Evolutionary conservation across 2,888 invertebrate species (phyloP).

Genomic region (Coecobrya sp.): DNA sequence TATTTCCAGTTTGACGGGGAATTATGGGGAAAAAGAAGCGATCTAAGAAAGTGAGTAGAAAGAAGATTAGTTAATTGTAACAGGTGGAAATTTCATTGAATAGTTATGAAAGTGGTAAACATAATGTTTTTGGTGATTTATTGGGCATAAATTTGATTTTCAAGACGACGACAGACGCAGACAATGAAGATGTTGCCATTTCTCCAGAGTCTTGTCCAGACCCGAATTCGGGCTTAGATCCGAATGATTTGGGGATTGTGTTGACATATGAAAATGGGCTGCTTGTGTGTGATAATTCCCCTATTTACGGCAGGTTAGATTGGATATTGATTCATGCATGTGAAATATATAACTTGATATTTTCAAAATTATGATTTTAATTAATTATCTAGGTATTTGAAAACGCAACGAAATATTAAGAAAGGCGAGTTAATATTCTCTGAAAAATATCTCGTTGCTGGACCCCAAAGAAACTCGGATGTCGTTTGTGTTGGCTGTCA

Average conservation of each 20-base stretch:
- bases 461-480: slow-evolving; percentile 85
- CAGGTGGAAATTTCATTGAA: background rate
- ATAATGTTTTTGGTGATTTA: background rate
- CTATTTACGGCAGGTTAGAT: slow-evolving; percentile 82
- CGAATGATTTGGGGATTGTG: slow-evolving; percentile 45
- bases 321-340: too few species aligned
- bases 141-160: background rate
- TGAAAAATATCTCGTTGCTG: slow-evolving; percentile 87
- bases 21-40: background rate
- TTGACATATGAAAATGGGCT: slow-evolving; percentile 50
- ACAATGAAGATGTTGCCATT: background rate
- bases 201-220: background rate
- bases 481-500: slow-evolving; percentile 87
- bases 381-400: slow-evolving; percentile 78
- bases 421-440: slow-evolving; percentile 83
- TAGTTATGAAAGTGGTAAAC: too few species aligned
- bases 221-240: background rate
- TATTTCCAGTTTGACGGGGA: too few species aligned
- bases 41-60: slow-evolving; percentile 59
- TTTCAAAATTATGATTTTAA: background rate
- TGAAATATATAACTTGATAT: too few species aligned
- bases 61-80: slow-evolving; percentile 63
- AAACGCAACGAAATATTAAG: slow-evolving; percentile 79
- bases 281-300: slow-evolving; percentile 80
- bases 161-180: background rate